Base-by-base conservation (phyloP, 2,113 vertebrate species). In the Gobius niger region DNA sequence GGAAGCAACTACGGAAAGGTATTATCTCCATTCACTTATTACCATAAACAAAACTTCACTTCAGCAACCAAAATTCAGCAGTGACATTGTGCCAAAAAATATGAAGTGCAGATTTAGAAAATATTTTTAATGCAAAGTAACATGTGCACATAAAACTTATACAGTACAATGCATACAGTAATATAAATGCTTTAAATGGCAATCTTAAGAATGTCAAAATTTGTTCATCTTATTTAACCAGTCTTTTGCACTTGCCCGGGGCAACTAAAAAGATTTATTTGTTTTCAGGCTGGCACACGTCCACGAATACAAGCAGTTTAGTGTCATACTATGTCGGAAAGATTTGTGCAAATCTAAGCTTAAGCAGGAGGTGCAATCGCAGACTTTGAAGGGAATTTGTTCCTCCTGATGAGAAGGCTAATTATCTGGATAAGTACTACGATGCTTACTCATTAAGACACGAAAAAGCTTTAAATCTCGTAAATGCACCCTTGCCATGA, bases 91-190 rank as follows among this genome's bases (percentile, higher is more conserved):
- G 40, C 15, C 41, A 69, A 80, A 78, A 63, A 78, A 66, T 49
- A 61, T 47, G 40, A 18, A 73, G 64, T 81, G 78, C 66, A 87
- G 88, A 78, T 82, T 88, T 82, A 87, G 82, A 57, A 57, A 91
- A 91, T 34, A 90, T 60, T 78, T 90, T 92, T 90, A 90, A 88
- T 90, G 83, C 69, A 85, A 88, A 34, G 24, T 34, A 34, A 90
- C 82, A 78, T 85, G 86, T 88, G 82, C 88, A 93, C 88, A 89
- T 84, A 90, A 88, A 90, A 89, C 90, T 91, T 77, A 89, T 70
- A 92, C 77, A 90, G 83, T 85, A 92, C 85, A 91, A 80, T 82
- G 85, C 85, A 90, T 85, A 89, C 85, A 90, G 84, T 90, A 86
- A 85, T 87, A 90, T 86, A 91, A 92, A 90, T 85, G 85, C 86